A percentile compares a stretch with the other conserved stretches of the same genome.
phyloP scores from a whole-genome alignment of 2,888 invertebrate species.

The Eupithecia dodoneata region DNA sequence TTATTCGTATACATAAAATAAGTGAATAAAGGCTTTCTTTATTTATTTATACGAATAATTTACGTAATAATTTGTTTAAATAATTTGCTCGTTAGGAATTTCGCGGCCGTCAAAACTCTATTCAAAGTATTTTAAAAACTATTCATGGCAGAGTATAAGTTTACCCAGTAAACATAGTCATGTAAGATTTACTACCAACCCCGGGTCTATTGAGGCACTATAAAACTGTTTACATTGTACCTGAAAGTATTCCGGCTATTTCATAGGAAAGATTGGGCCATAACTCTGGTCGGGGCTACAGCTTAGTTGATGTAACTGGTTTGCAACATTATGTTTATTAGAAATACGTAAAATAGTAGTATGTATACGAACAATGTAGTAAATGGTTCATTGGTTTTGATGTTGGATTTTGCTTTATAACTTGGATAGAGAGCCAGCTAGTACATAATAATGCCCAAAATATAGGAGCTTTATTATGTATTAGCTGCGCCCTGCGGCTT shows the following conservation, averaged over 20 bases:
- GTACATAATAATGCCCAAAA: too few relatives aligned
- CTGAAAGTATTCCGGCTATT: conserved; percentile 48
- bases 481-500: too few relatives aligned
- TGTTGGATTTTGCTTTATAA: too few relatives aligned
- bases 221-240: conserved; percentile 46
- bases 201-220: conserved; percentile 33
- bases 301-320: conserved; percentile 18
- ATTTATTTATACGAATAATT: too few relatives aligned
- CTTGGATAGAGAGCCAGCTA: too few relatives aligned
- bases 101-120: background rate
- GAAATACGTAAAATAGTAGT: background rate
- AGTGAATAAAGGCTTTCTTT: too few relatives aligned
- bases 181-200: conserved; percentile 26
- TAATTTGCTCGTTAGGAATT: background rate
- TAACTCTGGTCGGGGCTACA: conserved; percentile 57
- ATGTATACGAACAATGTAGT: background rate
- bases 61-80: too few relatives aligned
- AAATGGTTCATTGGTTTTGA: too few relatives aligned
- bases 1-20: too few relatives aligned
- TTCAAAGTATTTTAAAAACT: background rate
- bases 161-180: conserved; percentile 21
- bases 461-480: too few relatives aligned
- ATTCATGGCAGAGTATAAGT: conserved; percentile 1
- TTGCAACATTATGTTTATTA: background rate
- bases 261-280: conserved; percentile 61